Conservation (phyloP, 2,113 vertebrate genomes). For the Myotis brandtii region DNA sequence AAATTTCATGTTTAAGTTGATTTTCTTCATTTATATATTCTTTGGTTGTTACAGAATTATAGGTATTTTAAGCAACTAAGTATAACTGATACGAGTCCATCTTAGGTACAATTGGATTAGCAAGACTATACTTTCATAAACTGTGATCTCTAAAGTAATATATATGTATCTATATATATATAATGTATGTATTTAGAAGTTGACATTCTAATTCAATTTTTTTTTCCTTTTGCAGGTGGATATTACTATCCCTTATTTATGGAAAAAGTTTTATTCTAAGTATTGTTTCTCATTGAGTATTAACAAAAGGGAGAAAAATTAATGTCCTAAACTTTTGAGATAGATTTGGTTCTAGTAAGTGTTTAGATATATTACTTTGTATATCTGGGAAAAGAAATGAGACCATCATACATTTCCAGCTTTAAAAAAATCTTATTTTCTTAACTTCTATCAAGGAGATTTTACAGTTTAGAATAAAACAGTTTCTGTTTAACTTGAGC, state of each 20-base stretch:
- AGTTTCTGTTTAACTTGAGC: slow-evolving; percentile 13
- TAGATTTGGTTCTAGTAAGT: slow-evolving; percentile 62
- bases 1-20: slow-evolving; percentile 27
- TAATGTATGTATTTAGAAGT: slow-evolving; percentile 57
- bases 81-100: neutral
- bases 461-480: neutral
- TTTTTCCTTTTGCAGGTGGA: slow-evolving; percentile 75
- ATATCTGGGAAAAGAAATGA: slow-evolving; percentile 44
- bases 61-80: neutral
- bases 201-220: slow-evolving; percentile 64
- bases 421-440: neutral
- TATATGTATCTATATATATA: neutral
- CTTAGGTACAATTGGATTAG: slow-evolving; percentile 39
- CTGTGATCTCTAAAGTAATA: neutral
- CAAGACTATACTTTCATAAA: slow-evolving; percentile 9
- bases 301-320: slow-evolving; percentile 52
- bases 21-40: slow-evolving; percentile 23
- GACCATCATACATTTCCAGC: slow-evolving; percentile 27
- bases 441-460: neutral
- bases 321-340: slow-evolving; percentile 54
- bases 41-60: neutral
- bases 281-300: slow-evolving; percentile 57
- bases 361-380: slow-evolving; percentile 54
- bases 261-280: slow-evolving; percentile 65
- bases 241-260: slow-evolving; percentile 65